Evolutionary conservation across 2,888 invertebrate genomes (phyloP).

Genomic region (Drosophila paramelanica): DNA sequence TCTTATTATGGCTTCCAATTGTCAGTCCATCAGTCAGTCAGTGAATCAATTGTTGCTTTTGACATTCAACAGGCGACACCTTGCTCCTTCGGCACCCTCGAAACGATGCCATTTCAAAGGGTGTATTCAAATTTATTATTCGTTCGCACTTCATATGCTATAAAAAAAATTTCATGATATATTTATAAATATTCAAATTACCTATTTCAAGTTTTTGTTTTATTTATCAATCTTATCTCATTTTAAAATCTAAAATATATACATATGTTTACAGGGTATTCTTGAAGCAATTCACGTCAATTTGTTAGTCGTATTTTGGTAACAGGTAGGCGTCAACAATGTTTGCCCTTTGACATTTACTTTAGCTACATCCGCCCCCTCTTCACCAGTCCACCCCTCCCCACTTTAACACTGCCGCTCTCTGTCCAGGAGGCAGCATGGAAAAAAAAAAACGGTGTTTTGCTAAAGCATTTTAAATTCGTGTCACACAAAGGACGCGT

Average conservation of each 20-base stretch:
- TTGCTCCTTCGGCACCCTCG: conserved; percentile 27
- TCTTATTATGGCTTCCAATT: conserved; percentile 51
- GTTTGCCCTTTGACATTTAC: conserved; percentile 71
- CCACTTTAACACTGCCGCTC: background rate
- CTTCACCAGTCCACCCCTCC: background rate
- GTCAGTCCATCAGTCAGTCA: conserved; percentile 29
- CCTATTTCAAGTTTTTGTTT: background rate
- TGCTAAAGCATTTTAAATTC: conserved; percentile 43
- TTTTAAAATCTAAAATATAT: background rate
- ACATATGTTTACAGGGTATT: conserved; percentile 15
- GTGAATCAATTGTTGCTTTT: conserved; percentile 29
- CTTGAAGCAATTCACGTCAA: background rate
- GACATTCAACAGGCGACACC: conserved; percentile 70
- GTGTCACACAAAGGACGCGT: conserved; percentile 42
- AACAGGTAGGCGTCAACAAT: conserved; percentile 45
- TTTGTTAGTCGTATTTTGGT: conserved; percentile 15
- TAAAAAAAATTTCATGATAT: too few species aligned
- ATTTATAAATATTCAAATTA: too few species aligned
- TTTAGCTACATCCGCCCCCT: conserved; percentile 11
- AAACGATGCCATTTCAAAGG: background rate
- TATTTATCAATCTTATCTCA: background rate
- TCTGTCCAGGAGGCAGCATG: conserved; percentile 2
- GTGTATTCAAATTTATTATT: background rate
- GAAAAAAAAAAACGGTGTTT: conserved; percentile 21
- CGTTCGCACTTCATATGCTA: too few species aligned